Evolutionary conservation across 2,888 invertebrate genomes (phyloP).

Genomic region (Dysmachus trigonus): DNA sequence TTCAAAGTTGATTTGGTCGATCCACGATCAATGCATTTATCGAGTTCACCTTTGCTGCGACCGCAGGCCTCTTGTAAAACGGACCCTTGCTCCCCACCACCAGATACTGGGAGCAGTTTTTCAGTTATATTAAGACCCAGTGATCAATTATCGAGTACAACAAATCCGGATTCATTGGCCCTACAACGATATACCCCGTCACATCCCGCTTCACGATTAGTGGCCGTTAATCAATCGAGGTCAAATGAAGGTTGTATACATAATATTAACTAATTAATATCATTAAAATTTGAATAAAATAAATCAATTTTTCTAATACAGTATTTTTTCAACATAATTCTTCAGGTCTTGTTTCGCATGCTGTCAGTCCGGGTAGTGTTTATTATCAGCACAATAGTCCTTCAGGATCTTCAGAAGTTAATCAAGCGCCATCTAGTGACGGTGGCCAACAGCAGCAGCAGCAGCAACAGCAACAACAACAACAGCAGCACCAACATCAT

Average conservation of each 20-base stretch:
- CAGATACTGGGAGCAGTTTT: slow-evolving; percentile 56
- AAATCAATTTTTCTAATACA: slow-evolving; percentile 30
- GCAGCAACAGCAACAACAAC: slow-evolving; percentile 46
- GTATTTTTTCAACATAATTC: slow-evolving; percentile 66
- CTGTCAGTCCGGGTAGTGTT: slow-evolving; percentile 67
- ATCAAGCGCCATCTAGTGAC: slow-evolving; percentile 50
- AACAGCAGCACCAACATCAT: slow-evolving; percentile 51
- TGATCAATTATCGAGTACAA: slow-evolving; percentile 54
- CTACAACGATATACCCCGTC: slow-evolving; percentile 61
- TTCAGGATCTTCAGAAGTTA: slow-evolving; percentile 53
- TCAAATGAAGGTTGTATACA: slow-evolving; percentile 57
- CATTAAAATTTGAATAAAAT: not conserved
- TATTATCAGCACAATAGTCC: slow-evolving; percentile 66
- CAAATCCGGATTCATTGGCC: slow-evolving; percentile 50
- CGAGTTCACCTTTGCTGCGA: slow-evolving; percentile 59
- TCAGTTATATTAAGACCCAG: slow-evolving; percentile 61
- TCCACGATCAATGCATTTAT: slow-evolving; percentile 61
- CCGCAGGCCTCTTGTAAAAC: slow-evolving; percentile 57
- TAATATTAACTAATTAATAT: not conserved
- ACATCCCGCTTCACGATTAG: slow-evolving; percentile 54
- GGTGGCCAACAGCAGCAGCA: slow-evolving; percentile 52
- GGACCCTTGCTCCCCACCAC: slow-evolving; percentile 60
- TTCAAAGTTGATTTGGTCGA: slow-evolving; percentile 62
- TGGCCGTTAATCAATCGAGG: slow-evolving; percentile 57
- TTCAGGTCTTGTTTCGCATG: slow-evolving; percentile 64